Evolutionary conservation across 2,113 vertebrate species (phyloP), one percentile per base, ranked within the genome.

Genomic region (Osmerus mordax): DNA sequence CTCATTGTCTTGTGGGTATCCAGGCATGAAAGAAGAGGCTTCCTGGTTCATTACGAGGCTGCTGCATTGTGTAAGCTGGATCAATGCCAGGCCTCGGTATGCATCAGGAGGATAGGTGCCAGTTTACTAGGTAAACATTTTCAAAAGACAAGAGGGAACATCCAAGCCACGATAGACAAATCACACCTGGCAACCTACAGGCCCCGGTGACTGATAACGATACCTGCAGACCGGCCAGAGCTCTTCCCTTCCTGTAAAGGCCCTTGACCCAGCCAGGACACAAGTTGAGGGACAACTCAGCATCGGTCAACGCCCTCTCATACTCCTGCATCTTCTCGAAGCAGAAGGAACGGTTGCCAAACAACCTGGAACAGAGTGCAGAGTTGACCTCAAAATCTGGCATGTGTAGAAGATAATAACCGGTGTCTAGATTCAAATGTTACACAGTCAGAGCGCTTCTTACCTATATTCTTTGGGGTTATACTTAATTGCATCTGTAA

Each of bases 331-430:
- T 81, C 76, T 85, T 90, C 75, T 96, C 94, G 6, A 92, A 92
- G 89, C 94, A 95, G 84, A 92, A 94, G 0, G 95, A 94, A 3
- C 93, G 92, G 80, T 95, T 96, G 51, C 94, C 94, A 29, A 95
- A 93, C 41, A 96, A 77, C 77, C 94, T 95, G 78, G 0, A 0
- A 78, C 25, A 65, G 19, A 55, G 12, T 25, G 23, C 14, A 54
- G 41, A 41, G 32, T 52, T 52, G 9, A 29, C 47, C 5, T n/a
- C 64, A 36, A 66, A 32, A 66, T 19, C 2, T 68, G 6, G n/a
- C 65, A 51, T 11, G 13, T 16, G 41, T 47, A 8, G 36, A 21
- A 66, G 18, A n/a, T n/a, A 12, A 14, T 19, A 47, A 7, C 29
- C 3, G 13, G 14, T 18, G 13, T 41, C 13, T 29, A 29, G 14